Percentiles rank a stretch among this genome's conserved stretches.
These are phyloP conservation scores for Chondrilla cf. caribensis DNA, from an alignment of 37 sponge, comb jelly and placozoan genomes.

Conservation along the genomic window DNA sequence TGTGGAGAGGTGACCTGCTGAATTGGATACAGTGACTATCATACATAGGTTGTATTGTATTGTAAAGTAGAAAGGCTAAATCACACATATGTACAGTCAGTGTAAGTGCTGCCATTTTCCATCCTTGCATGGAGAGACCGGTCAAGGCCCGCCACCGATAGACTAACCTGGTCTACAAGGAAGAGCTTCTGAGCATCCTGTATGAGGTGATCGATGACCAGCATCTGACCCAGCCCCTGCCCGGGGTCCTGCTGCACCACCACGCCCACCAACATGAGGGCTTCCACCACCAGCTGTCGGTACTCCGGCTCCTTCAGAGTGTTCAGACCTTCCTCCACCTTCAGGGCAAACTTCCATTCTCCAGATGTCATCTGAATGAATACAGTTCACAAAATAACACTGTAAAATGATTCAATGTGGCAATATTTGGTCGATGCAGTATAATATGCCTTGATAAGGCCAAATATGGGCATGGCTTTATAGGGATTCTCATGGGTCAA, in stretches of 20 bases:
- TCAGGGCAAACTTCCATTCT: conserved; percentile 88
- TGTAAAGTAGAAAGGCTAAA: no score
- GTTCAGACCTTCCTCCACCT: conserved; percentile 71
- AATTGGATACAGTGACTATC: no score
- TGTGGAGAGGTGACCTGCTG: no score
- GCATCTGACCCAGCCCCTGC: conserved; percentile 33
- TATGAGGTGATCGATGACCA: conserved; percentile 37
- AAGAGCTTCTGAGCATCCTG: conserved; percentile 46
- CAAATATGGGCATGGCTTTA: no score
- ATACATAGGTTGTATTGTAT: no score
- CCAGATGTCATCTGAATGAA: conserved; percentile 78
- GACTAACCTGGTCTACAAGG: conserved; percentile 65
- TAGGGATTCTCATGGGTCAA: no score
- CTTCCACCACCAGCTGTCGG: conserved; percentile 89
- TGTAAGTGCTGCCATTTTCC: no score
- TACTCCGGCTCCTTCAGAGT: conserved; percentile 79
- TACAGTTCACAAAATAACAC: neutral
- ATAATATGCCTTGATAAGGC: conserved; percentile 82
- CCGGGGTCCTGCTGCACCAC: conserved; percentile 32
- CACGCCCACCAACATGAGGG: conserved; percentile 68
- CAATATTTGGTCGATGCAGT: conserved; percentile 67
- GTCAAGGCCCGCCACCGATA: no score
- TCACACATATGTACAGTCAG: no score
- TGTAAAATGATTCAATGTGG: no score
- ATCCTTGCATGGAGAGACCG: no score